Conservation (phyloP, 2,113 vertebrate genomes). For the Callorhinus ursinus region DNA sequence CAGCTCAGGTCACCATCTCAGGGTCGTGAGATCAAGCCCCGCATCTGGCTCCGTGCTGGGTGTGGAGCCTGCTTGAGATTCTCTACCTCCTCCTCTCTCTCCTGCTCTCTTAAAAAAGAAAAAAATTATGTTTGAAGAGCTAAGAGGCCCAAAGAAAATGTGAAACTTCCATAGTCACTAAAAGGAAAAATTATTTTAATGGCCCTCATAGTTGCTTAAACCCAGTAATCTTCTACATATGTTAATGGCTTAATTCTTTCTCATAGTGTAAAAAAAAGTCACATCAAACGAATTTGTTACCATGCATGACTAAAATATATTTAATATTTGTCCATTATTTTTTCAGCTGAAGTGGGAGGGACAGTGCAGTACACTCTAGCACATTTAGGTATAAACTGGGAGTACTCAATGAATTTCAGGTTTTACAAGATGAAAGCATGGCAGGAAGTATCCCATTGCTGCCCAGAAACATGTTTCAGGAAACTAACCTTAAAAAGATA, state of each 20-base stretch:
- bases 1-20: background rate
- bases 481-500: background rate
- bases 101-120: background rate
- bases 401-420: background rate
- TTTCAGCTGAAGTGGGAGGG: background rate
- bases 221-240: background rate
- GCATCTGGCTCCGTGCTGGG: background rate
- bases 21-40: background rate
- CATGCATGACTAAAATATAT: background rate
- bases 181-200: slow-evolving; percentile 39
- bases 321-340: background rate
- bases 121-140: background rate
- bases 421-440: background rate
- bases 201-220: background rate
- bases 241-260: background rate
- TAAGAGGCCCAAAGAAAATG: slow-evolving; percentile 47
- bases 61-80: background rate
- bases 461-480: background rate
- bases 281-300: background rate
- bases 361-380: background rate
- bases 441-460: background rate
- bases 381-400: background rate
- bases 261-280: background rate
- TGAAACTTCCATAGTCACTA: background rate
- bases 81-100: background rate